Evolutionary conservation across 2,113 vertebrate species (phyloP).

Genomic region (Heterochromis multidens): DNA sequence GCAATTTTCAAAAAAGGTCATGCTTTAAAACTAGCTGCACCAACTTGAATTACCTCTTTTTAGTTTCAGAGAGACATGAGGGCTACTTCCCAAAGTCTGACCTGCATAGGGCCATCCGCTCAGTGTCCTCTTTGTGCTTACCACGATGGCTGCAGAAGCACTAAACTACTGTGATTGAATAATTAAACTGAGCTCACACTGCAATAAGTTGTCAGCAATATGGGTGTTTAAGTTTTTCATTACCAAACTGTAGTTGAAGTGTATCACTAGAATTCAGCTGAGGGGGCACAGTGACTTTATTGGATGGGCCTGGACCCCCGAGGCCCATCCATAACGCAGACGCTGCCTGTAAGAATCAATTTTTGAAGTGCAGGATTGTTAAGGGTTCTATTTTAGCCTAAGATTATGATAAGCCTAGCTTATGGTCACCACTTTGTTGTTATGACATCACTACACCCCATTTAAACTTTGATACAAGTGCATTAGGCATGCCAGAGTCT

Average conservation of each 20-base stretch:
- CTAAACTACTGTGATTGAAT: not conserved
- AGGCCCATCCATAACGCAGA: too few species aligned
- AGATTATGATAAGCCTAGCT: too few species aligned
- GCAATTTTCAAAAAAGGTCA: not conserved
- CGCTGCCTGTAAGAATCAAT: not conserved
- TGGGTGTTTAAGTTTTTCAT: not conserved
- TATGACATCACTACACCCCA: too few species aligned
- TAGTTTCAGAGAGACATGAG: not conserved
- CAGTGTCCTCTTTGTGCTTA: not conserved
- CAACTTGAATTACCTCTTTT: not conserved
- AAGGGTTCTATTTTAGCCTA: too few species aligned
- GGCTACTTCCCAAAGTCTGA: not conserved
- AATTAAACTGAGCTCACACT: too few species aligned
- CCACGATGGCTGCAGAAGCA: not conserved
- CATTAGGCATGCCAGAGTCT: too few species aligned
- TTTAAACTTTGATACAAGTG: too few species aligned
- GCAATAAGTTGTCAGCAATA: too few species aligned
- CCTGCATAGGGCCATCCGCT: not conserved
- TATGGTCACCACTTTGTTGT: too few species aligned
- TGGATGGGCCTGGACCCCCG: not conserved
- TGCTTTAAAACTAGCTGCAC: fast-evolving
- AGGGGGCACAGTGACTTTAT: not conserved
- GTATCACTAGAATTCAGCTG: not conserved
- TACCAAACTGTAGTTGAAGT: not conserved
- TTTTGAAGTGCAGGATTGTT: not conserved